Conservation (phyloP, 1,140 invertebrate species). For the Drosophila triauraria region DNA sequence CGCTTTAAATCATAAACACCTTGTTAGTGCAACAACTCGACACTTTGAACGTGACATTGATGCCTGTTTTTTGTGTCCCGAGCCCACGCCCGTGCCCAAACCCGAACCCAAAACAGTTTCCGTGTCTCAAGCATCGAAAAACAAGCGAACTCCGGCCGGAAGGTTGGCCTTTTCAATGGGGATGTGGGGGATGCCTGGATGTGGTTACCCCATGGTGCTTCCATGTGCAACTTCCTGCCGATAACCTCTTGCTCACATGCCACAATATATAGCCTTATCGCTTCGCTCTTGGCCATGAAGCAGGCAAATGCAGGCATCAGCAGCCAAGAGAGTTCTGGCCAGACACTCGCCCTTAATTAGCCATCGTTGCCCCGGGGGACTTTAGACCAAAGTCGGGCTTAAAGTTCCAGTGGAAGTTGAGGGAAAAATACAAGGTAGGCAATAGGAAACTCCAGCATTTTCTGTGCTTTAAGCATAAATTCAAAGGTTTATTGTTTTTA, state of each 20-base stretch:
- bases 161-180: slow-evolving; percentile 26
- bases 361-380: neutral
- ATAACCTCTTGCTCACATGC: slow-evolving; percentile 60
- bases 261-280: slow-evolving; percentile 61
- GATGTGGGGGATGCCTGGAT: slow-evolving; percentile 21
- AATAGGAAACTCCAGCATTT: neutral
- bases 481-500: neutral
- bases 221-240: slow-evolving; percentile 77
- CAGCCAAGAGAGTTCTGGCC: slow-evolving; percentile 17
- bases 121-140: slow-evolving; percentile 73
- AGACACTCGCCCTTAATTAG: slow-evolving; percentile 58
- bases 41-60: slow-evolving; percentile 84
- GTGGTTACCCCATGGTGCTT: slow-evolving; percentile 40
- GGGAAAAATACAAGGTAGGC: neutral
- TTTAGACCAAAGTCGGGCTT: slow-evolving; percentile 19
- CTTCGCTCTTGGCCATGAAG: slow-evolving; percentile 54
- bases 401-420: neutral
- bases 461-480: neutral
- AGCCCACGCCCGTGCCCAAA: slow-evolving; percentile 20
- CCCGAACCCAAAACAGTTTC: slow-evolving; percentile 63
- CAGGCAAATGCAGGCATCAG: slow-evolving; percentile 43
- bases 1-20: slow-evolving; percentile 78
- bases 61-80: slow-evolving; percentile 66
- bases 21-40: slow-evolving; percentile 75
- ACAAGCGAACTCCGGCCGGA: slow-evolving; percentile 41